Evolutionary conservation across 2,888 invertebrate species (phyloP).

Genomic region (Augiades crinisus): DNA sequence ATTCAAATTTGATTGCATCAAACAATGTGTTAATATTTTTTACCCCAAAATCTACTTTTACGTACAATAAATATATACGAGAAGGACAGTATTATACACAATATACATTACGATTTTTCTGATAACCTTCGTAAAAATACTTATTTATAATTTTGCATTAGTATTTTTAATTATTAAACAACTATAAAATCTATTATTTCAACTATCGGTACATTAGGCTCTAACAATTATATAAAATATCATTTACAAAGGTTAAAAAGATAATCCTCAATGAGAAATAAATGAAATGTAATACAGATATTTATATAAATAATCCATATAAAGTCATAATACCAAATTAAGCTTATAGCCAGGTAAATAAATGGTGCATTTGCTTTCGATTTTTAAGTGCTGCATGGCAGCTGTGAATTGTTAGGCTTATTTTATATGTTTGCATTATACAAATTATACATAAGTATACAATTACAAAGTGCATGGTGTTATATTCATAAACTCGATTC

Average conservation of each 20-base stretch:
- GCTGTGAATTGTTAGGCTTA: conserved; percentile 9
- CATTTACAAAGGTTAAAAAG: conserved; percentile 11
- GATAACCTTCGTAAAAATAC: conserved; percentile 18
- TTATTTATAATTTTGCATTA: too few relatives aligned
- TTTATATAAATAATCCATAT: not conserved
- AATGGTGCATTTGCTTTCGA: conserved; percentile 1
- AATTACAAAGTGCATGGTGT: conserved; percentile 35
- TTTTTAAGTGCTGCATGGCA: conserved; percentile 1
- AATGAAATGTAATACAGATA: not conserved
- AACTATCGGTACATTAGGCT: too few relatives aligned
- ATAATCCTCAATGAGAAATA: not conserved
- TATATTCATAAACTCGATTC: conserved; percentile 26
- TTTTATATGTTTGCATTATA: not conserved
- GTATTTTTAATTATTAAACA: too few relatives aligned
- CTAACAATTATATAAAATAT: not conserved
- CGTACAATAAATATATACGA: conserved; percentile 5
- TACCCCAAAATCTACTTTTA: not conserved
- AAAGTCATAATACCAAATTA: conserved; percentile 4
- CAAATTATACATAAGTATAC: conserved; percentile 9
- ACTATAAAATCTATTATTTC: too few relatives aligned
- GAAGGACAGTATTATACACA: not conserved
- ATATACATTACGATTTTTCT: not conserved
- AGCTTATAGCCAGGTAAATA: conserved; percentile 24
- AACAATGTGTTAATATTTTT: conserved; percentile 2
- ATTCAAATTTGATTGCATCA: not conserved